Percentiles rank a stretch among this genome's conserved stretches.
These are phyloP conservation scores for Aelia acuminata DNA, from an alignment of 2,888 invertebrate species.

Conservation along the genomic window DNA sequence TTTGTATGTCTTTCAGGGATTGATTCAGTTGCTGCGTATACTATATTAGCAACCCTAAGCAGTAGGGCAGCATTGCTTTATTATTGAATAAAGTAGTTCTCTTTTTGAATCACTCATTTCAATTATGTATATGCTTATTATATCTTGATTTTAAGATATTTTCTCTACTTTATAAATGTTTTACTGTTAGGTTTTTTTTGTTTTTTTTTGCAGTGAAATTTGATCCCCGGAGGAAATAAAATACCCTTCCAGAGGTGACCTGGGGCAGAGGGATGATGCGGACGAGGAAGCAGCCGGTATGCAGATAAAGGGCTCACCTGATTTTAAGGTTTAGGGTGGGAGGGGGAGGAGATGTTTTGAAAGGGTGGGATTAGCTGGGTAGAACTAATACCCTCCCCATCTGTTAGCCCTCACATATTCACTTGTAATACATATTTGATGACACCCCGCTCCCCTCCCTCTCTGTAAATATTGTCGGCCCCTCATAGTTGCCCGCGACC, in stretches of 20 bases:
- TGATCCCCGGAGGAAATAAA: not conserved
- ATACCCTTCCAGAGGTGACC: too few species aligned
- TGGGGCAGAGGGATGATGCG: not conserved
- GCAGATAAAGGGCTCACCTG: conserved; percentile 48
- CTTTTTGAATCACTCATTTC: too few species aligned
- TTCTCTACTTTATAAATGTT: not conserved
- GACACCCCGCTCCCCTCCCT: conserved; percentile 27
- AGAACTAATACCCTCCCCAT: conserved; percentile 42
- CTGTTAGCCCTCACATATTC: conserved; percentile 56
- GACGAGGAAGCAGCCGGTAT: conserved; percentile 38
- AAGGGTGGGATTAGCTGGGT: conserved; percentile 40
- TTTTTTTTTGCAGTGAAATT: not conserved
- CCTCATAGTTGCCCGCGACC: not conserved
- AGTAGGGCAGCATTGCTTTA: too few species aligned
- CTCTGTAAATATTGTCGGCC: conserved; percentile 21
- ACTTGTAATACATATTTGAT: conserved; percentile 59
- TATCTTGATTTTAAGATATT: too few species aligned
- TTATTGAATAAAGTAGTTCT: too few species aligned
- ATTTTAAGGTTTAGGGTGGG: conserved; percentile 40
- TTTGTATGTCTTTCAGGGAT: too few species aligned
- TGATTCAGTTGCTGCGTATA: too few species aligned
- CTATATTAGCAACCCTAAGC: too few species aligned
- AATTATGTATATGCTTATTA: too few species aligned
- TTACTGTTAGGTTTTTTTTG: not conserved
- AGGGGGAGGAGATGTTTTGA: conserved; percentile 24